phyloP scores from a whole-genome alignment of 2,113 vertebrate species.

The Cyanoramphus novaezelandiae region DNA sequence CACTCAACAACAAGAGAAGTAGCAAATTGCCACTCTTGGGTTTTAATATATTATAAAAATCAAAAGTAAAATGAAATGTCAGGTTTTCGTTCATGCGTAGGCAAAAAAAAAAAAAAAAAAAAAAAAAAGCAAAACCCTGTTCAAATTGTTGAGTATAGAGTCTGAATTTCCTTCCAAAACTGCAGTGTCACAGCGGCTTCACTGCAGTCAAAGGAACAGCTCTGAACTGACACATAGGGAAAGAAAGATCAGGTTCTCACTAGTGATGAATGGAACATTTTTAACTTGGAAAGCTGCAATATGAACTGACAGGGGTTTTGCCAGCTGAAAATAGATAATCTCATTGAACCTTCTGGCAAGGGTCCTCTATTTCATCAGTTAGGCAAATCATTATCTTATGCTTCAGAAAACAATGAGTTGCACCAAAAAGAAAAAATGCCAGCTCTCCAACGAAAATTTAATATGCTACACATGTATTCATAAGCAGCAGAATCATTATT shows the following conservation, averaged over 20 bases:
- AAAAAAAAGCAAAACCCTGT: neutral
- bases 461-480: neutral
- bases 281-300: neutral
- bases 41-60: neutral
- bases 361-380: slow-evolving; percentile 16
- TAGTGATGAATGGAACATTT: neutral
- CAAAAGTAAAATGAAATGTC: neutral
- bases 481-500: neutral
- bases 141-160: neutral
- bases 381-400: neutral
- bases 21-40: neutral
- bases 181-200: neutral
- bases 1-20: neutral
- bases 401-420: slow-evolving; percentile 10
- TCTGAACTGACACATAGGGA: neutral
- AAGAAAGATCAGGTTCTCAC: neutral
- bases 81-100: neutral
- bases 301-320: slow-evolving; percentile 43
- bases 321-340: slow-evolving; percentile 28
- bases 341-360: slow-evolving; percentile 47
- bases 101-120: neutral
- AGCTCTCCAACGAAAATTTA: neutral
- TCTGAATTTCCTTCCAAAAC: neutral
- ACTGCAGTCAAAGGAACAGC: neutral
- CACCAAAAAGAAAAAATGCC: neutral